A percentile compares a stretch with the other conserved stretches of the same genome.
phyloP scores from a whole-genome alignment of 2,797 vertebrate genomes.

The Psittacula derbiana region DNA sequence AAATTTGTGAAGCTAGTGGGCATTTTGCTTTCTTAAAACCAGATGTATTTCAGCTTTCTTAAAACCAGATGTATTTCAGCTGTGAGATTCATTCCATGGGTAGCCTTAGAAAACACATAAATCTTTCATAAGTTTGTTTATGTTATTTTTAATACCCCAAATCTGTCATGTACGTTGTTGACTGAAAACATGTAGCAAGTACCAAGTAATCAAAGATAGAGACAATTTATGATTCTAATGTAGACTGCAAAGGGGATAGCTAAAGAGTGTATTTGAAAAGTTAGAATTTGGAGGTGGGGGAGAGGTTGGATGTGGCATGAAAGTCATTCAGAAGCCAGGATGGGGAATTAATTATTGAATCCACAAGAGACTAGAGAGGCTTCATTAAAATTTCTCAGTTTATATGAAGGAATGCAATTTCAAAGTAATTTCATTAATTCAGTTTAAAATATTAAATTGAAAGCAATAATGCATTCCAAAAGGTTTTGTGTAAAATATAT shows the following conservation, averaged over 20 bases:
- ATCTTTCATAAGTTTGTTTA: slow-evolving; percentile 54
- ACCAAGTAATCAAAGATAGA: background rate
- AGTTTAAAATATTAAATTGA: slow-evolving; percentile 28
- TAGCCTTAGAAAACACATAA: slow-evolving; percentile 30
- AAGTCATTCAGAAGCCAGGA: background rate
- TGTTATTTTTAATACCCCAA: slow-evolving; percentile 50
- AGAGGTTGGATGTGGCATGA: background rate
- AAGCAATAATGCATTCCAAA: slow-evolving; percentile 19
- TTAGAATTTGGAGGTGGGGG: background rate
- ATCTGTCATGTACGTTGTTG: slow-evolving; percentile 37
- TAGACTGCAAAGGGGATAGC: background rate
- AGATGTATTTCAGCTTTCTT: background rate
- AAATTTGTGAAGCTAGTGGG: background rate
- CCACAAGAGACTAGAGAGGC: background rate
- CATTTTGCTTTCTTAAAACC: background rate
- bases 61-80: background rate
- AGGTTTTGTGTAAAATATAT: slow-evolving; percentile 1
- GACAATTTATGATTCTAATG: background rate
- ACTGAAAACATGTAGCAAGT: background rate
- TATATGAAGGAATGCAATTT: background rate
- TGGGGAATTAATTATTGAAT: background rate
- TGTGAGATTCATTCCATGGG: background rate
- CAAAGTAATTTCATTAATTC: background rate
- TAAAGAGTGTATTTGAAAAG: background rate
- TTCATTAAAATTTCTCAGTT: slow-evolving; percentile 12